Evolutionary conservation across 2,797 vertebrate species (phyloP).

Genomic region (Eidolon dupreanum): DNA sequence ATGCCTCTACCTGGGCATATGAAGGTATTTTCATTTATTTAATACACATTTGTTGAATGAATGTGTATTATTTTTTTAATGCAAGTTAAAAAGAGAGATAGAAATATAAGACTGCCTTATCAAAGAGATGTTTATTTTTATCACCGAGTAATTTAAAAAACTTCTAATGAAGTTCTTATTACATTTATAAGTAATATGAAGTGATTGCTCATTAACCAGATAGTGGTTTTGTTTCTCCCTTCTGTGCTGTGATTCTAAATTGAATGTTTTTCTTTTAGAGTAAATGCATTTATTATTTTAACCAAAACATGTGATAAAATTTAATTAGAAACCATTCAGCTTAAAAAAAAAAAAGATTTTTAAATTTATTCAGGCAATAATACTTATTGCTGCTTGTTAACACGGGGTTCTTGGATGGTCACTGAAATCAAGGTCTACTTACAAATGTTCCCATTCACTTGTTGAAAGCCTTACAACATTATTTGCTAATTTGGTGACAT

Average conservation of each 20-base stretch:
- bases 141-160: conserved; percentile 12
- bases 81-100: conserved; percentile 6
- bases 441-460: background rate
- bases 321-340: background rate
- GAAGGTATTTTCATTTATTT: background rate
- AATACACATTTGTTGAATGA: background rate
- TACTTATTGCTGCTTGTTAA: background rate
- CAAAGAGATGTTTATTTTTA: conserved; percentile 45
- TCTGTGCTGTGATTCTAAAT: background rate
- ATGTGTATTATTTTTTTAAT: conserved; percentile 32
- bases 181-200: conserved; percentile 43
- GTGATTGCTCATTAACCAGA: conserved; percentile 44
- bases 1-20: background rate
- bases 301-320: background rate
- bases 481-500: background rate
- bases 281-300: conserved; percentile 35
- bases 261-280: conserved; percentile 6
- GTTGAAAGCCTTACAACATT: background rate
- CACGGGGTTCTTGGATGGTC: background rate
- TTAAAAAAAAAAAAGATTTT: background rate
- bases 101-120: conserved; percentile 14
- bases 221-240: background rate
- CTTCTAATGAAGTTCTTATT: conserved; percentile 11
- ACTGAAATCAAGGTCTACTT: background rate
- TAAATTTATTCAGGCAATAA: background rate